These are phyloP conservation scores for Megathymus violae DNA, from an alignment of 1,140 invertebrate genomes.

Conservation along the genomic window DNA sequence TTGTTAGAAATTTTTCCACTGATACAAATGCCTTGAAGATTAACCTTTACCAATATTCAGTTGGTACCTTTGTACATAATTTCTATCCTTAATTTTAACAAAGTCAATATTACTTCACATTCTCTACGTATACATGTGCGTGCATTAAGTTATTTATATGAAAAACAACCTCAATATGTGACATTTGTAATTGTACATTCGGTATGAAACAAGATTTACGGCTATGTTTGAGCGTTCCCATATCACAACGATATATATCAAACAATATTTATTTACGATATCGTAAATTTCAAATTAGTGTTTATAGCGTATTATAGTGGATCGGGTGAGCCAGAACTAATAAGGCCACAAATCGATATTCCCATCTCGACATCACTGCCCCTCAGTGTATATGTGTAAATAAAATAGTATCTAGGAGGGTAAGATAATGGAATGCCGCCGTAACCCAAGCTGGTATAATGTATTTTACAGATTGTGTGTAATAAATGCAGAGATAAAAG, in stretches of 20 bases:
- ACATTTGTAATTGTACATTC: no score
- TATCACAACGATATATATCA: constrained; percentile 56
- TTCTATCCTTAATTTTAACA: no score
- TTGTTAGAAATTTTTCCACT: no score
- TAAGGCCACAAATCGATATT: constrained; percentile 64
- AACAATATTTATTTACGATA: constrained; percentile 70
- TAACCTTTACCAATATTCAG: no score
- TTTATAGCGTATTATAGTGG: constrained; percentile 63
- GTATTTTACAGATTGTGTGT: constrained; percentile 8
- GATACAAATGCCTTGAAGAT: no score
- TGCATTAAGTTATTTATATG: no score
- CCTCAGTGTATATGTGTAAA: constrained; percentile 40
- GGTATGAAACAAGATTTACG: constrained; percentile 16
- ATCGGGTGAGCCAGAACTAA: constrained; percentile 72
- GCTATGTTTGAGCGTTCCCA: constrained; percentile 33
- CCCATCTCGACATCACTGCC: constrained; percentile 48
- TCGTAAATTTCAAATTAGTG: constrained; percentile 77
- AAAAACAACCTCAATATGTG: no score
- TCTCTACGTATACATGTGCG: no score
- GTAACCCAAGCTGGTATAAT: no score
- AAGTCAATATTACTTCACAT: no score
- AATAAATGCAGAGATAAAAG: background rate
- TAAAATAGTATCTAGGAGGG: constrained; percentile 36
- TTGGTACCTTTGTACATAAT: no score
- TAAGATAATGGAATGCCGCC: constrained; percentile 29